phyloP scores from a whole-genome alignment of 92 coral and sea anemone species.

The Actinostola sp. region DNA sequence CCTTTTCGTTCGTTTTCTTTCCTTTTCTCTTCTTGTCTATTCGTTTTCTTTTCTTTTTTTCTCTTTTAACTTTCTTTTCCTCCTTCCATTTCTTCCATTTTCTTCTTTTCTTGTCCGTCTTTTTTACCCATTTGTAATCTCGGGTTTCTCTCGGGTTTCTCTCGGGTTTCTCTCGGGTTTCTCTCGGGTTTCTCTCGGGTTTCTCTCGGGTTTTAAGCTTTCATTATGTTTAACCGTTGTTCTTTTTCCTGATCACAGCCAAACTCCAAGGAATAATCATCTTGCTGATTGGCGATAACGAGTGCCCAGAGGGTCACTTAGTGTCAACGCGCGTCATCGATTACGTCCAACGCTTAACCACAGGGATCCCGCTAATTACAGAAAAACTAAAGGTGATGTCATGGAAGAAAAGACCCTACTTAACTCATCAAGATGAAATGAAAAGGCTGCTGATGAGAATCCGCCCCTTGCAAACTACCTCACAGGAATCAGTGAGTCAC shows the following conservation, averaged over 20 bases:
- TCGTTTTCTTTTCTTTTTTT: too few species aligned
- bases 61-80: too few species aligned
- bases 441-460: background rate
- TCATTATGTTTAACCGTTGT: background rate
- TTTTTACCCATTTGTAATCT: too few species aligned
- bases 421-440: conserved; percentile 1
- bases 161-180: too few species aligned
- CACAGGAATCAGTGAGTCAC: too few species aligned
- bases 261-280: conserved; percentile 2
- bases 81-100: too few species aligned
- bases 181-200: background rate
- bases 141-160: too few species aligned
- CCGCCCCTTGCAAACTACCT: too few species aligned
- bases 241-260: background rate
- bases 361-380: background rate
- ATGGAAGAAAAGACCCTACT: background rate
- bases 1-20: too few species aligned
- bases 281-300: conserved; percentile 4
- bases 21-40: too few species aligned
- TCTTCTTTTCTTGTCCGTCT: too few species aligned
- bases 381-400: conserved; percentile 18
- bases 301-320: background rate
- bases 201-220: too few species aligned
- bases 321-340: background rate
- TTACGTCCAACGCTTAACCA: background rate